Base-by-base conservation (phyloP, 2,797 vertebrate species). In the Cryptoprocta ferox region DNA sequence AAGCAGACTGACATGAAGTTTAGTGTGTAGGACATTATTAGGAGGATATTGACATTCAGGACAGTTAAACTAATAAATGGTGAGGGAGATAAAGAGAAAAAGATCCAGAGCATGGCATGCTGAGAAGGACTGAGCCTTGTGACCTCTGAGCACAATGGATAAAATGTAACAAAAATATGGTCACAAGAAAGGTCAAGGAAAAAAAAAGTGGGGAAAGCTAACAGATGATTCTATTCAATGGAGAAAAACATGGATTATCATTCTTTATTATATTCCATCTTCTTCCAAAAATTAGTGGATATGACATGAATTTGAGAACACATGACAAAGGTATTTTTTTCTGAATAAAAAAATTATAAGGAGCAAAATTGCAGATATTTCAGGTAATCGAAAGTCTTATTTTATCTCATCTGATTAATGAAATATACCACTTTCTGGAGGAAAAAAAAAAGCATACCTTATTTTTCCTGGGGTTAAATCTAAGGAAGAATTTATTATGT, bases 331-430 rank as follows among this genome's bases (percentile, higher is more conserved):
- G 42, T 9, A 80, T 2, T 21, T 89, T 89, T 97, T 97, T 82
- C 35, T 78, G 35, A 88, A 81, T 2, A 21, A 86, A 90, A 65
- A 85, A 76, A 37, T 53, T 71, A 48, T 9, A 90, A 61, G 56
- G 7, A 63, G 15, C 24, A 63, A 94, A 96, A 80, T 2, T 42
- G 42, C 83, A 73, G 76, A 14, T 32, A 86, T 87, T 91, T 94
- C 32, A 92, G 63, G 66, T 53, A 92, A 16, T 32, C 63, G 56
- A 70, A 90, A 89, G 63, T 12, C 6, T 53, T 9, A 82, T 70
- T 94, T 94, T 94, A 48, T 92, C 21, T 94, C 59, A 90, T 91
- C 50, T 94, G 35, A 50, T 97, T 80, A 70, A 32, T 70, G 50
- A 93, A 95, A 2, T 80, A 26, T 84, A 76, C 2, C 4, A 65